Percentiles rank a stretch among this genome's conserved stretches.
These are phyloP conservation scores for Troilus luridus DNA, from an alignment of 2,888 invertebrate species.

Conservation along the genomic window DNA sequence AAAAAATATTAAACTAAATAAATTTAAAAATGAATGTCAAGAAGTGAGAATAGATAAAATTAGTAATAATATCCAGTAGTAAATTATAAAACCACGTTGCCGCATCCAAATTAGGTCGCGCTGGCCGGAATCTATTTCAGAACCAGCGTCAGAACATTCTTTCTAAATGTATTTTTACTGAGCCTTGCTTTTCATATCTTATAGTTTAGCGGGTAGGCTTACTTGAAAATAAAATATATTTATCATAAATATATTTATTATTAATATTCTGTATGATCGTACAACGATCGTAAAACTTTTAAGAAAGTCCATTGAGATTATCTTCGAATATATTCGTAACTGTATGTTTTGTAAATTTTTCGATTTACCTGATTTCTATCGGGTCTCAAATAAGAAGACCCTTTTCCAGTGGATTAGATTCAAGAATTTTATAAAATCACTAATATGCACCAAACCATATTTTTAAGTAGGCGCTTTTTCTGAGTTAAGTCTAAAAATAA, in stretches of 20 bases:
- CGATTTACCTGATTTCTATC: neutral
- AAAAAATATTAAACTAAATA: neutral
- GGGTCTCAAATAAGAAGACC: too few relatives aligned
- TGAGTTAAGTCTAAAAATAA: too few relatives aligned
- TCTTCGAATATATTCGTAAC: neutral
- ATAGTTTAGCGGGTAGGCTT: neutral
- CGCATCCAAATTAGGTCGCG: slow-evolving; percentile 50
- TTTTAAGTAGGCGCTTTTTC: too few relatives aligned
- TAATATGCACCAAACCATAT: too few relatives aligned
- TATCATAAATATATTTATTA: neutral
- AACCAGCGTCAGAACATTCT: slow-evolving; percentile 29
- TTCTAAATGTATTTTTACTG: slow-evolving; percentile 24
- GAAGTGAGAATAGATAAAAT: neutral
- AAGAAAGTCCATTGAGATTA: neutral
- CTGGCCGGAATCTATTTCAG: slow-evolving; percentile 28
- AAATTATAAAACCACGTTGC: neutral
- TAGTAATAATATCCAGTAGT: neutral
- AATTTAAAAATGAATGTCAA: neutral
- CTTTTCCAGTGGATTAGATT: too few relatives aligned
- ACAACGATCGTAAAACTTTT: neutral
- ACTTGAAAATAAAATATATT: neutral
- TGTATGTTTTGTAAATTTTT: neutral
- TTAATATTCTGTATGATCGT: neutral
- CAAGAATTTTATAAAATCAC: too few relatives aligned
- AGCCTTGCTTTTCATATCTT: neutral